phyloP scores from a whole-genome alignment of 1,140 invertebrate species.

The Chironomus striatipennis region DNA sequence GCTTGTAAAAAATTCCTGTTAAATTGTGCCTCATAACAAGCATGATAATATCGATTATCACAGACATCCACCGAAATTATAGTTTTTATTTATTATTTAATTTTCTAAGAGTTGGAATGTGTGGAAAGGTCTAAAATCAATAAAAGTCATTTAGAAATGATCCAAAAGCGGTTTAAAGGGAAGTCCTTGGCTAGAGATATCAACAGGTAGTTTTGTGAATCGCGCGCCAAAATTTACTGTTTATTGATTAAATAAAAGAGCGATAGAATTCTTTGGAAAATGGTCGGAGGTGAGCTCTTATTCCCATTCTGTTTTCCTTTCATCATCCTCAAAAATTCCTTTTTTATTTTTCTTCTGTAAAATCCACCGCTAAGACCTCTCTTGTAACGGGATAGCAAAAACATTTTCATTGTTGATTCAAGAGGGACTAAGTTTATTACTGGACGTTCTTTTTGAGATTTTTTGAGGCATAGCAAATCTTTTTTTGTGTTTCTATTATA shows the following conservation, averaged over 20 bases:
- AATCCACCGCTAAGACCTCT: background rate
- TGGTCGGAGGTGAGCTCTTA: background rate
- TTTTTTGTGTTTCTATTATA: background rate
- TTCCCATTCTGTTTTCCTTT: too few species aligned
- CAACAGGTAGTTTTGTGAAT: background rate
- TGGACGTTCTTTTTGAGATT: background rate
- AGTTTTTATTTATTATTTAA: constrained; percentile 3
- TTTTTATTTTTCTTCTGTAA: background rate
- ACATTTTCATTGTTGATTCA: background rate
- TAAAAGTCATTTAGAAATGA: constrained; percentile 6
- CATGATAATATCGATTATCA: constrained; percentile 5
- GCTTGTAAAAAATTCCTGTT: background rate
- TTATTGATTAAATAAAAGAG: constrained; percentile 6
- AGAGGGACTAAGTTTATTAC: background rate
- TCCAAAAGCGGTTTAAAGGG: background rate
- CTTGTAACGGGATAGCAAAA: background rate
- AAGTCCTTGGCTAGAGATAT: background rate
- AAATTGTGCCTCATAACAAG: background rate
- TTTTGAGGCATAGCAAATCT: background rate
- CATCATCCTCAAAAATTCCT: background rate
- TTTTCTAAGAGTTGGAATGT: background rate
- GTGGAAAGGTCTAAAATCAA: constrained; percentile 5
- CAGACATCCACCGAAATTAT: background rate
- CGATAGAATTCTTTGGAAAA: constrained; percentile 12
- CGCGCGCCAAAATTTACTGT: constrained; percentile 20